Percentiles rank a stretch among this genome's conserved stretches.
Evolutionary conservation across 2,888 invertebrate species (phyloP).

Genomic region (Euclidia mi): DNA sequence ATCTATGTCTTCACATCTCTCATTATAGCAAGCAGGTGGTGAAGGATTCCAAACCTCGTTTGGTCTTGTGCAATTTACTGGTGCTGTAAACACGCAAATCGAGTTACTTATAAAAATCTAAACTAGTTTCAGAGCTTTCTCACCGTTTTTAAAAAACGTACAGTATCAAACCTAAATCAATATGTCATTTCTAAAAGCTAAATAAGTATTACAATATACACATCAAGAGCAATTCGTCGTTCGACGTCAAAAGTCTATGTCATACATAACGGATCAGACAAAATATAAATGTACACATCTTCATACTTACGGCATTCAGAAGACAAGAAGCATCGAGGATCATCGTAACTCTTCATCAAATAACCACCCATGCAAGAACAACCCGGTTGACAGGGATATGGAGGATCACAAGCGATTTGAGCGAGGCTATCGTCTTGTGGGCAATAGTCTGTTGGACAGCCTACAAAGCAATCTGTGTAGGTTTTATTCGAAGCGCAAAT

Average conservation of each 20-base stretch:
- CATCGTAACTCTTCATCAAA: constrained; percentile 23
- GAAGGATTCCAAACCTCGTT: constrained; percentile 63
- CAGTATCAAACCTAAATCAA: too few species aligned
- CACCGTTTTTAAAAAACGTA: too few species aligned
- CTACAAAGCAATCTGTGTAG: constrained; percentile 57
- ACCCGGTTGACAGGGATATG: constrained; percentile 63
- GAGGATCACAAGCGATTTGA: constrained; percentile 55
- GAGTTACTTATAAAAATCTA: too few species aligned
- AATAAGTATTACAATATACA: too few species aligned
- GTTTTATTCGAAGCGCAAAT: constrained; percentile 54
- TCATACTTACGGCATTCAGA: constrained; percentile 63
- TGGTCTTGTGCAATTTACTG: constrained; percentile 60
- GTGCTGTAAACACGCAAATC: constrained; percentile 2
- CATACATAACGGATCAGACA: too few species aligned
- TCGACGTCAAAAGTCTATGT: too few species aligned
- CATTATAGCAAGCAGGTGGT: constrained; percentile 56
- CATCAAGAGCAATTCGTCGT: too few species aligned
- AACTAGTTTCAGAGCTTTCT: too few species aligned
- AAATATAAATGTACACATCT: too few species aligned
- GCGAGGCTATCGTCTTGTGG: constrained; percentile 58
- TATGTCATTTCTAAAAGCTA: too few species aligned
- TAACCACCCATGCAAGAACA: constrained; percentile 64
- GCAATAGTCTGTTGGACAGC: constrained; percentile 64
- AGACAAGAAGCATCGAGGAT: constrained; percentile 19
- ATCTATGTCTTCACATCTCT: constrained; percentile 54